Evolutionary conservation across 2,113 vertebrate species (phyloP).

Genomic region (Nannospalax galili): DNA sequence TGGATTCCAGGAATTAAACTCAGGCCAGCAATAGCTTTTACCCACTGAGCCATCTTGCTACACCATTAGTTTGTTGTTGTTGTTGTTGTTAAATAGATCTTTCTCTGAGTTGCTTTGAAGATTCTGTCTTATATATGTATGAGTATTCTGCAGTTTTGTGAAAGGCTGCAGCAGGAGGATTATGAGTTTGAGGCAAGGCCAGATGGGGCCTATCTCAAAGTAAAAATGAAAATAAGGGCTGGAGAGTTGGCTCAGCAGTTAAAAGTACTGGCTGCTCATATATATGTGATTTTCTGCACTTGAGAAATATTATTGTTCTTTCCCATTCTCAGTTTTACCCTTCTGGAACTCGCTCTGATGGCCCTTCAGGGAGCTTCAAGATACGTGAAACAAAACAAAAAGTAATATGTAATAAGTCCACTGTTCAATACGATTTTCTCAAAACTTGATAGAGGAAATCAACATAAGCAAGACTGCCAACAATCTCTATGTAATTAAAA

Average conservation of each 20-base stretch:
- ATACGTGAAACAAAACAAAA: not conserved
- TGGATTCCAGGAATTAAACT: not conserved
- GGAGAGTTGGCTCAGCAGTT: too few relatives aligned
- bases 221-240: too few relatives aligned
- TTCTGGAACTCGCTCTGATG: not conserved
- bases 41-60: not conserved
- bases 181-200: slow-evolving; percentile 11
- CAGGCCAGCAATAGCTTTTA: not conserved
- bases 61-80: not conserved
- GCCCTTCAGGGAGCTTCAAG: not conserved
- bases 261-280: too few relatives aligned
- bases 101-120: slow-evolving; percentile 45
- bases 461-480: not conserved
- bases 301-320: slow-evolving; percentile 32
- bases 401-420: not conserved
- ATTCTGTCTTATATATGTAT: not conserved
- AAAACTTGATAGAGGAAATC: not conserved
- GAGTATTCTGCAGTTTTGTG: slow-evolving; percentile 49
- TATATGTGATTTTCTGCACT: not conserved
- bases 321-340: not conserved
- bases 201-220: too few relatives aligned
- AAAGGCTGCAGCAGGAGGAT: not conserved
- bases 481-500: not conserved
- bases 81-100: not conserved
- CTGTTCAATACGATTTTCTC: not conserved